Evolutionary conservation across 2,113 vertebrate genomes (phyloP).

Genomic region (Nerophis ophidion): DNA sequence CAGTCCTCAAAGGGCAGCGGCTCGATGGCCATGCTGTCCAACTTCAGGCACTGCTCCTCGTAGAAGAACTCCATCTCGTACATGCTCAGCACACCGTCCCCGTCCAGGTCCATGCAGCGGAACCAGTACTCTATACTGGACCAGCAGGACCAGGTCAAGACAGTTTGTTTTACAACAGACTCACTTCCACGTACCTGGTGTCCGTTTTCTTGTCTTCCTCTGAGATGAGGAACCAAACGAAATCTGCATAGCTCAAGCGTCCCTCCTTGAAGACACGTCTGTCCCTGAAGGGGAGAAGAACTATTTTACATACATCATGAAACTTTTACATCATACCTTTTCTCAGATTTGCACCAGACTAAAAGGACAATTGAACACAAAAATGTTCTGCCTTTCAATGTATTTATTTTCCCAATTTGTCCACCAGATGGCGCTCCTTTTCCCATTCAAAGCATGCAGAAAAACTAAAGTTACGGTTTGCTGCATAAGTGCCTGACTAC

Average conservation of each 20-base stretch:
- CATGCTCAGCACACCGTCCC: slow-evolving; percentile 89
- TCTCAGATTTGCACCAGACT: no score
- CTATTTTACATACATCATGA: no score
- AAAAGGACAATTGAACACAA: no score
- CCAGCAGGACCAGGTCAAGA: background rate
- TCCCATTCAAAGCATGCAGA: no score
- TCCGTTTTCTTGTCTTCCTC: slow-evolving; percentile 93
- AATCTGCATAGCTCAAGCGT: slow-evolving; percentile 86
- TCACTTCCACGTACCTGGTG: slow-evolving; percentile 75
- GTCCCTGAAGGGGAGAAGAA: slow-evolving; percentile 63
- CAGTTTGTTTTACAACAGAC: background rate
- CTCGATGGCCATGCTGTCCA: slow-evolving; percentile 87
- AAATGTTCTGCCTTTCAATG: no score
- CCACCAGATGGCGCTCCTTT: no score
- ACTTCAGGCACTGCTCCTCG: slow-evolving; percentile 88
- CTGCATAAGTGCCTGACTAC: no score
- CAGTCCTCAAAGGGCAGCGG: slow-evolving; percentile 92
- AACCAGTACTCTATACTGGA: slow-evolving; percentile 97
- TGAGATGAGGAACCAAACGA: slow-evolving; percentile 95
- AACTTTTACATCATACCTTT: no score
- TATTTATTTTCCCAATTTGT: no score
- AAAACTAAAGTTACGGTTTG: no score
- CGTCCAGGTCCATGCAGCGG: slow-evolving; percentile 96
- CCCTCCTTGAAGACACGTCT: slow-evolving; percentile 76
- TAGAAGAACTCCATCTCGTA: slow-evolving; percentile 94